Evolutionary conservation across 2,113 vertebrate genomes (phyloP).

Genomic region (Lycocorax pyrrhopterus): DNA sequence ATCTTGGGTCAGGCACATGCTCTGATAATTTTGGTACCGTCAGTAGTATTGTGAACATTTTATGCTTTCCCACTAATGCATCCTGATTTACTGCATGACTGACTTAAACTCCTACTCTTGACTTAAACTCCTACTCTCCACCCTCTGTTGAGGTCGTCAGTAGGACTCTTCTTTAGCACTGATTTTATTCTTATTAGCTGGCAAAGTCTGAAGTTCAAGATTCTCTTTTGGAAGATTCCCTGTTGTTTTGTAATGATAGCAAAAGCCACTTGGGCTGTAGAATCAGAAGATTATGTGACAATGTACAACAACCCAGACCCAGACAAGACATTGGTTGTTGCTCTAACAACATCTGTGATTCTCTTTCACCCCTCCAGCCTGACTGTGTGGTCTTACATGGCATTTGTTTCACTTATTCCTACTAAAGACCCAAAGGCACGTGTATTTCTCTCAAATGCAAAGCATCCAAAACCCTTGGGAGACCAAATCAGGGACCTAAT

Average conservation of each 20-base stretch:
- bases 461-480: background rate
- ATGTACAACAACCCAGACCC: rapidly evolving
- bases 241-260: background rate
- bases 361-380: background rate
- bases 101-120: background rate
- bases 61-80: background rate
- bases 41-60: background rate
- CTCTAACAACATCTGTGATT: background rate
- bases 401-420: background rate
- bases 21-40: background rate
- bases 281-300: background rate
- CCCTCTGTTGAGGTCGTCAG: background rate
- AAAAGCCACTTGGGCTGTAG: background rate
- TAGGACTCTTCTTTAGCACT: background rate
- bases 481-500: background rate
- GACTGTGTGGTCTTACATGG: background rate
- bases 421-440: background rate
- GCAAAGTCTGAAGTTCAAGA: background rate
- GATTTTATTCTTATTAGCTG: background rate
- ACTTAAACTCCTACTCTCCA: background rate
- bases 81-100: background rate
- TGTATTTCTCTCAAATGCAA: background rate
- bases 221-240: background rate
- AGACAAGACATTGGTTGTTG: background rate
- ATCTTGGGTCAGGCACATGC: background rate